Conservation (phyloP, 2,797 vertebrate genomes). For the Hoplostethus atlanticus region DNA sequence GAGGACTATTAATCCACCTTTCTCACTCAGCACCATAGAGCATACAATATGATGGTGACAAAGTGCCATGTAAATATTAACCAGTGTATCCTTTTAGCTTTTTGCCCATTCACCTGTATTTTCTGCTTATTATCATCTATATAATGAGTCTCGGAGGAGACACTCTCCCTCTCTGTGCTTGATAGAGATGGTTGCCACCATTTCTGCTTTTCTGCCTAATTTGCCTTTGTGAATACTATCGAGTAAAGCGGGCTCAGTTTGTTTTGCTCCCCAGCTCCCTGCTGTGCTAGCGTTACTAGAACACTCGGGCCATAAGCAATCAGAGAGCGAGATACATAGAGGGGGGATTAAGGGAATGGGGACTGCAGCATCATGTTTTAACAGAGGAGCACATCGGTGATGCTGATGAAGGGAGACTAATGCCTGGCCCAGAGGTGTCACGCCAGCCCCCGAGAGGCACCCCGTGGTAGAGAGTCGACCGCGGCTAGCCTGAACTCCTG, state of each 20-base stretch:
- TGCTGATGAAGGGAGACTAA: slow-evolving; percentile 69
- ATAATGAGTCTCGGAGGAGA: slow-evolving; percentile 83
- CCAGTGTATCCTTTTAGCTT: slow-evolving; percentile 66
- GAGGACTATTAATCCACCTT: slow-evolving; percentile 64
- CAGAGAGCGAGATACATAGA: slow-evolving; percentile 17
- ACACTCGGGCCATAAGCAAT: slow-evolving; percentile 46
- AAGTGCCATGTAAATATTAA: slow-evolving; percentile 80
- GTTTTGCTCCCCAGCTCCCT: slow-evolving; percentile 71
- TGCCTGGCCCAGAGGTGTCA: slow-evolving; percentile 53
- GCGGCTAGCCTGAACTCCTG: slow-evolving; percentile 51
- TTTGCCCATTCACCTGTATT: slow-evolving; percentile 71
- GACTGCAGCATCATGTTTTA: slow-evolving; percentile 41
- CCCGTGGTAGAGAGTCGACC: slow-evolving; percentile 38
- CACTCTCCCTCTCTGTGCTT: slow-evolving; percentile 34
- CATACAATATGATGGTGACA: slow-evolving; percentile 68
- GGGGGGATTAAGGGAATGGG: slow-evolving; percentile 34
- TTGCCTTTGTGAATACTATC: slow-evolving; percentile 74
- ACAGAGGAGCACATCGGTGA: slow-evolving; percentile 38
- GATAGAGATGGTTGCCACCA: slow-evolving; percentile 55
- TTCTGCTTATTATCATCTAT: slow-evolving; percentile 73
- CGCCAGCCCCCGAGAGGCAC: slow-evolving; percentile 35
- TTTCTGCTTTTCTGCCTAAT: slow-evolving; percentile 68
- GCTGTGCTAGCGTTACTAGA: slow-evolving; percentile 63
- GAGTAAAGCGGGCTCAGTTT: slow-evolving; percentile 71
- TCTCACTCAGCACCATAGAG: slow-evolving; percentile 25